These are phyloP conservation scores for Peromyscus maniculatus DNA, from an alignment of 2,113 vertebrate species.

Conservation along the genomic window DNA sequence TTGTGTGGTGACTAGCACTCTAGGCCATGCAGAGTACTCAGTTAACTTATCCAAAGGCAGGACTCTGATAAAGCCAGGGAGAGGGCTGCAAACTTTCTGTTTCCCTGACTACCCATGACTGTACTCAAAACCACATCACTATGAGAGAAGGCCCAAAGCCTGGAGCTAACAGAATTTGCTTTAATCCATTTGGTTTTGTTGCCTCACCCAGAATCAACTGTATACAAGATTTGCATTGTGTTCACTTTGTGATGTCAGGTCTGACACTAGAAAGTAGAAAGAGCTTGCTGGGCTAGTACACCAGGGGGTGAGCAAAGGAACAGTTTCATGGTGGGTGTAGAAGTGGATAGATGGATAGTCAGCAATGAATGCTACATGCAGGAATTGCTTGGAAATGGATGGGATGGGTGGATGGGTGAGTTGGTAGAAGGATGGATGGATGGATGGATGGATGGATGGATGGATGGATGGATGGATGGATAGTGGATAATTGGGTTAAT, in stretches of 20 bases:
- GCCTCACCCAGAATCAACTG: no score
- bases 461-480: neutral
- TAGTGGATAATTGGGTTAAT: no score
- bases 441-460: neutral
- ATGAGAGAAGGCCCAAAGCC: neutral
- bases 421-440: neutral
- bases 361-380: neutral
- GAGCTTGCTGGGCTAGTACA: fast-evolving
- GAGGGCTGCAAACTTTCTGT: fast-evolving
- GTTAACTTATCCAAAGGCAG: fast-evolving
- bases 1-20: fast-evolving
- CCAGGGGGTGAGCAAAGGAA: neutral
- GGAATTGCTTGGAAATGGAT: no score
- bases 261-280: neutral
- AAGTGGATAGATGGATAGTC: neutral
- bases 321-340: neutral
- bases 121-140: neutral
- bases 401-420: neutral
- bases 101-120: fast-evolving
- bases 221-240: fast-evolving
- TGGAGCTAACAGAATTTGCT: fast-evolving
- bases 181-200: fast-evolving
- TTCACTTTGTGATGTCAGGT: neutral
- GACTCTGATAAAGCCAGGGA: neutral
- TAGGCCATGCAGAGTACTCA: fast-evolving